Conservation (phyloP, 2,888 invertebrate species). For the Schrankia costaestrigalis region DNA sequence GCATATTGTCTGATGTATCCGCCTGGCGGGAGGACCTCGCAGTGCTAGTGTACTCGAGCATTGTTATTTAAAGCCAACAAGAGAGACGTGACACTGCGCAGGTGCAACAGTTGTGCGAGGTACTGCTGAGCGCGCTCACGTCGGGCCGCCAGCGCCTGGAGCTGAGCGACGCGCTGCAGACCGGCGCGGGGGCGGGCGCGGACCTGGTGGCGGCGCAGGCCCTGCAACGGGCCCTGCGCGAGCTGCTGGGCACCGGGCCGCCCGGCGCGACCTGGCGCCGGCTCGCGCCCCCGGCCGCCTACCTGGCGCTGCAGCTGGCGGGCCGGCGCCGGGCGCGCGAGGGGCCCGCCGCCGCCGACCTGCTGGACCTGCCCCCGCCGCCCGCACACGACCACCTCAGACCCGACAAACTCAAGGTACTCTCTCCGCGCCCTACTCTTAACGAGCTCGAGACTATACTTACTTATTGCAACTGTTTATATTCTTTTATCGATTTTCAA, state of each 20-base stretch:
- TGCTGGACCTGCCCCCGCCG: slow-evolving; percentile 20
- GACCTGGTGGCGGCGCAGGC: slow-evolving; percentile 10
- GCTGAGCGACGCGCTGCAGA: slow-evolving; percentile 29
- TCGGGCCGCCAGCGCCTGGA: slow-evolving; percentile 14
- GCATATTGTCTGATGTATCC: too few relatives aligned
- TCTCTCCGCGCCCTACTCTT: background rate
- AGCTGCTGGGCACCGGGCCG: slow-evolving; percentile 3
- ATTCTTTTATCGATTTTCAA: too few relatives aligned
- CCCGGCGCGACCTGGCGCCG: slow-evolving; percentile 13
- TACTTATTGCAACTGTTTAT: too few relatives aligned
- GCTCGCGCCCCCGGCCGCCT: slow-evolving; percentile 8
- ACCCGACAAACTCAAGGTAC: slow-evolving; percentile 20
- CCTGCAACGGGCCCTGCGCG: slow-evolving; percentile 1
- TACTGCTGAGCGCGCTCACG: slow-evolving; percentile 12
- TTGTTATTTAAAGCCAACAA: too few relatives aligned
- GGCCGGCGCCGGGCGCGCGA: slow-evolving; percentile 10
- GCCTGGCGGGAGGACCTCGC: too few relatives aligned
- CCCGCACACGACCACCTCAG: slow-evolving; percentile 7
- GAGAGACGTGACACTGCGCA: too few relatives aligned
- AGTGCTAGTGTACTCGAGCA: too few relatives aligned
- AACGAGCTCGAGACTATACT: too few relatives aligned
- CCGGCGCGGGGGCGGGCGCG: slow-evolving; percentile 13
- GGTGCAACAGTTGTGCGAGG: too few relatives aligned
- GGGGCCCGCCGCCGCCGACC: slow-evolving; percentile 1
- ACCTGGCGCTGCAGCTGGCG: slow-evolving; percentile 22